These are phyloP conservation scores for Tinea pellionella DNA, from an alignment of 2,888 invertebrate species.

Conservation along the genomic window DNA sequence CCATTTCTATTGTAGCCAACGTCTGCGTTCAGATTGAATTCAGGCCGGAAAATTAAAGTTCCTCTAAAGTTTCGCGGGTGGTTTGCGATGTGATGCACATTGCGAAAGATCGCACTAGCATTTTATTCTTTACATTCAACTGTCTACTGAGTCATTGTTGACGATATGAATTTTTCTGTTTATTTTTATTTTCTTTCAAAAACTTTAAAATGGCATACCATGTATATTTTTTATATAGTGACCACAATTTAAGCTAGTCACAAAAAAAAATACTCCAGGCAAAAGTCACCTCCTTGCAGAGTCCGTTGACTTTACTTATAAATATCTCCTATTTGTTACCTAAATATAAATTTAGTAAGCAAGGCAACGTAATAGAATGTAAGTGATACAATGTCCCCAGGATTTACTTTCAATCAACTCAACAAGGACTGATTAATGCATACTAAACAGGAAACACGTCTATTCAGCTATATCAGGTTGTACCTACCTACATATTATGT, in stretches of 20 bases:
- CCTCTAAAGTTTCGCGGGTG: constrained; percentile 11
- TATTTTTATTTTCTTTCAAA: background rate
- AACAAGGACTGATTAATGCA: constrained; percentile 55
- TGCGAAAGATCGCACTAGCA: background rate
- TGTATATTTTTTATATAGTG: too few relatives aligned
- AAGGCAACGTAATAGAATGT: too few relatives aligned
- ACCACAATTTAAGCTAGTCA: too few relatives aligned
- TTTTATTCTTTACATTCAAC: background rate
- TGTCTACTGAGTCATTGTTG: background rate
- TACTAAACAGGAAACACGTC: constrained; percentile 47
- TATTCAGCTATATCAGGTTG: background rate
- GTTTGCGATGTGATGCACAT: constrained; percentile 3
- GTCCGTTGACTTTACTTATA: too few relatives aligned
- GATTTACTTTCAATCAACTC: constrained; percentile 65
- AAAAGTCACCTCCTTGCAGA: too few relatives aligned
- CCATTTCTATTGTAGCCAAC: constrained; percentile 1
- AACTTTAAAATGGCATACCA: background rate
- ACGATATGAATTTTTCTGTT: background rate
- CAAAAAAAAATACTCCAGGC: too few relatives aligned
- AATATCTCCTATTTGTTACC: too few relatives aligned
- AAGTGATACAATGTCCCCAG: constrained; percentile 18
- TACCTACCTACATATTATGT: too few relatives aligned
- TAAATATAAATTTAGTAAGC: too few relatives aligned
- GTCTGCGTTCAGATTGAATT: constrained; percentile 1
- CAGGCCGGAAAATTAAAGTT: constrained; percentile 14